Conservation (phyloP, 1,140 invertebrate genomes). For the Cephus cinctus region DNA sequence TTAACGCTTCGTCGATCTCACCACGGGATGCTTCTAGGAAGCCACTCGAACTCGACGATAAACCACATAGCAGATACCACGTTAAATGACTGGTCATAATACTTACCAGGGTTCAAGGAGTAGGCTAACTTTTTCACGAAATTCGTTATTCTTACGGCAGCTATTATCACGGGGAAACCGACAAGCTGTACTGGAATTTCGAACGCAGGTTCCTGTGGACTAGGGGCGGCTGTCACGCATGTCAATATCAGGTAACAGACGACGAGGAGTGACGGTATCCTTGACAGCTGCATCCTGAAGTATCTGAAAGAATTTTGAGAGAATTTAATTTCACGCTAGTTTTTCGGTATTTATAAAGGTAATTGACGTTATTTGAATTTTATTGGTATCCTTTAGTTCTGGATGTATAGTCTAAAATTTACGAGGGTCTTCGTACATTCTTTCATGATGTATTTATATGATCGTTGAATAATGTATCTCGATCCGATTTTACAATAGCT, state of each 20-base stretch:
- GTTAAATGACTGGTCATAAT: no score
- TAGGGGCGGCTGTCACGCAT: conserved; percentile 38
- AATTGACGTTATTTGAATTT: no score
- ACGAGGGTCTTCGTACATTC: no score
- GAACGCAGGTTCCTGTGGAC: conserved; percentile 63
- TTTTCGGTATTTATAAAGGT: background rate
- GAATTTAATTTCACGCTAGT: background rate
- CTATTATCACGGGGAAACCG: conserved; percentile 79
- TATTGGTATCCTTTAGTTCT: no score
- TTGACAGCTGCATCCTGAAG: conserved; percentile 32
- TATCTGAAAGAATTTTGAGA: conserved; percentile 8
- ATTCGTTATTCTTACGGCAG: conserved; percentile 76
- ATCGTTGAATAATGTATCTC: no score
- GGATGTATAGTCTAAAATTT: no score
- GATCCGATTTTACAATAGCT: no score
- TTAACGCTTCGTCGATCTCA: no score
- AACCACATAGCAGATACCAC: no score
- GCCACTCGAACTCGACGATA: no score
- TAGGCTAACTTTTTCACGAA: conserved; percentile 82
- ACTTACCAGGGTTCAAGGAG: conserved; percentile 79
- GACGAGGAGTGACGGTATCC: conserved; percentile 22
- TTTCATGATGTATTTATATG: no score
- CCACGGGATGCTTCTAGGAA: no score
- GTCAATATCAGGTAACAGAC: conserved; percentile 38
- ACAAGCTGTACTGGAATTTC: conserved; percentile 78